Base-by-base conservation (phyloP, 2,797 vertebrate species). In the Tamandua tetradactyla region DNA sequence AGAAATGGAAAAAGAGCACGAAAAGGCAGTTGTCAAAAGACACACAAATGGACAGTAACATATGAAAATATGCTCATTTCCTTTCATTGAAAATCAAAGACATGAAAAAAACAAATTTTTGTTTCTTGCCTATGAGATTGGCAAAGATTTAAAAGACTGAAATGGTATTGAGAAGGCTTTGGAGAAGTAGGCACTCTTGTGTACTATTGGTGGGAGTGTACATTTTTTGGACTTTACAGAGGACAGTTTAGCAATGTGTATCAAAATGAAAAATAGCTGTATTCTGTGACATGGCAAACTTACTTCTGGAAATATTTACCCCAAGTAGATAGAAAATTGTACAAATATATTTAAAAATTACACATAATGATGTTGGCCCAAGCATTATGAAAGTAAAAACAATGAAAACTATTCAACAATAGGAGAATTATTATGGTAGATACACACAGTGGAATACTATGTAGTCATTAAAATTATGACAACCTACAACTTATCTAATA, bases 301-400 rank as follows among this genome's bases (percentile, higher is more conserved):
- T 78, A 88, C 47, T 89, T 95, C 81, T 96, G 68, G 62, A 68
- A 92, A 93, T 94, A n/a, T n/a, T 93, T 78, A 80, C 49, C n/a
- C 61, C 64, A 81, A 93, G 55, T 59, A 89, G 66, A 86, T n/a
- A 89, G 35, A 89, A 94, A 93, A 75, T 86, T 86, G n/a, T 76
- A 80, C n/a, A 94, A 59, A 80, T 91, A 12, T 35, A 68, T 84
- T 90, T 62, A 15, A 35, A 94, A 93, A 91, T 49, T 82, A 68
- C 8, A 30, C 4, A 6, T 74, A 78, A 68, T 7, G 1, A 71
- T 30, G 23, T 88, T 74, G 66, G n/a, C 88, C 37, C 55, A 35
- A 86, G 44, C 30, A 94, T 91, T 66, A 72, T 40, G 49, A 81
- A 68, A 89, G 42, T 79, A 93, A 88, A 96, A 66, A 35, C 47